Evolutionary conservation across 1,140 invertebrate species (phyloP), one percentile per base, ranked within the genome.

Genomic region (Drosophila saltans): DNA sequence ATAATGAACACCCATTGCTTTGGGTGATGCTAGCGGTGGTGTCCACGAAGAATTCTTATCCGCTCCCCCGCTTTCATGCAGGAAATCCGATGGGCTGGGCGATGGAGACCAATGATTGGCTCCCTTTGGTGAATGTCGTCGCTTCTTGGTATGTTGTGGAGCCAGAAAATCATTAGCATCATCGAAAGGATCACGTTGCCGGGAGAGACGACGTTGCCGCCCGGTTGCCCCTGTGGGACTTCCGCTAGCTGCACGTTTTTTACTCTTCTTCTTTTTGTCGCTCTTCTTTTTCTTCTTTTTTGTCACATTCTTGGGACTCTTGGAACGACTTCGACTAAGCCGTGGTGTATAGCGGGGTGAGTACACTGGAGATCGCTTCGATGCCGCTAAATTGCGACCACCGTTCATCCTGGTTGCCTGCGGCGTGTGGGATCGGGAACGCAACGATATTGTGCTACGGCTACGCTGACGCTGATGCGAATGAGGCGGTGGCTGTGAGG

Each of bases 1-100:
- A 30, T 89, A 88, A 36, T 85, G 71, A 7, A 66, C 64, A 11
- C 69, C 76, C 45, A 58, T 36, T 11, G 88, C 91, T 30, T 93
- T 93, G 8, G 94, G 94, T 24, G 94, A 80, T n/a, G 41, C 56
- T n/a, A 92, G 56, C 0, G 91, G 91, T 10, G 91, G 91, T 11
- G 91, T 92, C 91, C 91, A 92, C 0, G 91, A 92, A 3, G 74
- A 11, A 45, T 84, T 88, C 26, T 91, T 91, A 3, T 91, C 83
- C 6, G 21, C 39, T 6, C 62, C 66, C 10, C 76, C 64, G 28
- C 63, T 30, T 56, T 67, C 72, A 39, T 72, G 79, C 67, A 56
- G 36, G 69, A 84, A 40, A 66, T 76, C 8, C 40, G 57, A 76
- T 26, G 10, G 52, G 39, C 2, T 74, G 70, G 69, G 33, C 43